phyloP scores from a whole-genome alignment of 2,113 vertebrate species.

The Odontophorus gujanensis region DNA sequence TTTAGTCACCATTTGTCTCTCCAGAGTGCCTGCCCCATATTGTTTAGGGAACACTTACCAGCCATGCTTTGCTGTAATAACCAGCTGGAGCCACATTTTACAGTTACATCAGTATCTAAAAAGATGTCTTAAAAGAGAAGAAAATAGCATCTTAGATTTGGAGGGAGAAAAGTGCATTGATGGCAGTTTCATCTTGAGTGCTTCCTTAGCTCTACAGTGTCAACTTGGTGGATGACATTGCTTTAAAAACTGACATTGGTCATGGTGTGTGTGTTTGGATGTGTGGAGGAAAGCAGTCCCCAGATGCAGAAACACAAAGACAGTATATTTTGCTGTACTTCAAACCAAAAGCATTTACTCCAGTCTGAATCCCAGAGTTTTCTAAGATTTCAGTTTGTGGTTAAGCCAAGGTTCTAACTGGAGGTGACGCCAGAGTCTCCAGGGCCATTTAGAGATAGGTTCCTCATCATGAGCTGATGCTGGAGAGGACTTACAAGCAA shows the following conservation, averaged over 20 bases:
- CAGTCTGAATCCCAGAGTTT: neutral
- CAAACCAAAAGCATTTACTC: neutral
- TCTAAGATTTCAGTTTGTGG: neutral
- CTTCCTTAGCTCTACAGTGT: neutral
- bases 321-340: neutral
- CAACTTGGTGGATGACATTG: neutral
- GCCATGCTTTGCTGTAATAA: neutral
- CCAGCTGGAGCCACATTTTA: neutral
- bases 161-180: neutral
- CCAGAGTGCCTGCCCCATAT: neutral
- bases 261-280: neutral
- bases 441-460: neutral
- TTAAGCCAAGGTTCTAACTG: neutral
- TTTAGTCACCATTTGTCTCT: neutral
- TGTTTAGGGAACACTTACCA: neutral
- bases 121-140: neutral
- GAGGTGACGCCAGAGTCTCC: neutral
- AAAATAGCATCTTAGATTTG: neutral
- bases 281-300: neutral
- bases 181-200: neutral
- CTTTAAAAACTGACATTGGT: neutral
- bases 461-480: fast-evolving
- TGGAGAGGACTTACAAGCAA: neutral
- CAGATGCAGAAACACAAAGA: neutral
- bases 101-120: neutral